These are phyloP conservation scores for Campylomormyrus tamandua DNA, from an alignment of 2,113 vertebrate genomes.

Conservation along the genomic window DNA sequence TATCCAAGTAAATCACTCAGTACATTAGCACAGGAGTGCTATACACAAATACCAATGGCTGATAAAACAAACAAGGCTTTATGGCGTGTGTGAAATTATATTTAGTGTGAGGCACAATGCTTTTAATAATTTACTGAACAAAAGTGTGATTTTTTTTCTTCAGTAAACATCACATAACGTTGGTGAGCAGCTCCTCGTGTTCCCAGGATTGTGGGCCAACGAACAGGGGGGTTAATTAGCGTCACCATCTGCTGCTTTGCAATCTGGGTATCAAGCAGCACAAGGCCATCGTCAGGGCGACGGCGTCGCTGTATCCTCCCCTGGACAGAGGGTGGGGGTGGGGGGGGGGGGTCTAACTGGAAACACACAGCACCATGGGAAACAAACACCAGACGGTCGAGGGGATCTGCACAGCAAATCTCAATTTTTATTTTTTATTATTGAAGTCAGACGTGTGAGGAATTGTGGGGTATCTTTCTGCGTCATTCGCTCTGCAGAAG, in stretches of 20 bases:
- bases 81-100: not conserved
- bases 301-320: slow-evolving; percentile 20
- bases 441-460: not conserved
- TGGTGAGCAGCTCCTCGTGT: not conserved
- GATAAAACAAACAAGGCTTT: not conserved
- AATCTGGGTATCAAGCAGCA: slow-evolving; percentile 25
- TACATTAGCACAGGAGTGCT: not conserved
- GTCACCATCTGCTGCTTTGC: slow-evolving; percentile 49
- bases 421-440: not conserved
- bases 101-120: not conserved
- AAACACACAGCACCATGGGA: not conserved
- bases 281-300: slow-evolving; percentile 33
- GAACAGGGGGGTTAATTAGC: not conserved
- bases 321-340: not conserved
- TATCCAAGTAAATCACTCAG: not conserved
- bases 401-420: not conserved
- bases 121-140: not conserved
- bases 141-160: not conserved
- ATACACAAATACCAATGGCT: not conserved
- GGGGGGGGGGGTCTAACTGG: not conserved
- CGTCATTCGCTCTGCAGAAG: not conserved
- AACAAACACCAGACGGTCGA: not conserved
- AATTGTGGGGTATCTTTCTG: not conserved
- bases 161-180: not conserved
- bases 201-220: not conserved